phyloP scores from a whole-genome alignment of 2,797 vertebrate genomes.

The Hybognathus amarus region DNA sequence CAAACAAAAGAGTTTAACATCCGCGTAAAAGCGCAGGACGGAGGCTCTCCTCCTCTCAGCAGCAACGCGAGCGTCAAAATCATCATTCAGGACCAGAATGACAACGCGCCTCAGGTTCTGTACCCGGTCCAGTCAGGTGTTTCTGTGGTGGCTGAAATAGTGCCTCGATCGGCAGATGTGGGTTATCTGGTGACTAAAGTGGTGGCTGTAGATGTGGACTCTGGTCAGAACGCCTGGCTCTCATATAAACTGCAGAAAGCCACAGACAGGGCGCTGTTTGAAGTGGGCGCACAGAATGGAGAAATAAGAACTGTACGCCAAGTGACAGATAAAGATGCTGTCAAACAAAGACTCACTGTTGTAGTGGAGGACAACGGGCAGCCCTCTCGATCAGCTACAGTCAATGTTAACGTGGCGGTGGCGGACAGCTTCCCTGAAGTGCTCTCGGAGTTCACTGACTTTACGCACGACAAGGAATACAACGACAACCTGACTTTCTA shows the following conservation, averaged over 20 bases:
- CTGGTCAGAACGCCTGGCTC: slow-evolving; percentile 68
- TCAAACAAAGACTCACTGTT: too few species aligned
- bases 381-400: too few species aligned
- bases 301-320: slow-evolving; percentile 66
- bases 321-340: slow-evolving; percentile 27
- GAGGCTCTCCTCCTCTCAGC: slow-evolving; percentile 73
- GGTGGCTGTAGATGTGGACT: slow-evolving; percentile 74
- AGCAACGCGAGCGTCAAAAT: slow-evolving; percentile 70
- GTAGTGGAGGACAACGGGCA: too few species aligned
- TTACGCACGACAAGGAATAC: too few species aligned
- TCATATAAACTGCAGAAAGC: slow-evolving; percentile 74
- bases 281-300: slow-evolving; percentile 65
- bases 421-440: too few species aligned
- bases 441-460: too few species aligned
- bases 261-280: slow-evolving; percentile 63
- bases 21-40: slow-evolving; percentile 64
- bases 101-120: slow-evolving; percentile 61
- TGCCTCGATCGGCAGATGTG: too few species aligned
- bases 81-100: slow-evolving; percentile 63
- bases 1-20: slow-evolving; percentile 52
- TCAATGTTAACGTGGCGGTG: too few species aligned
- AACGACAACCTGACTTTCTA: too few species aligned
- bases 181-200: slow-evolving; percentile 63
- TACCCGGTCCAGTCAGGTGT: slow-evolving; percentile 60
- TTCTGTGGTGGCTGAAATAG: slow-evolving; percentile 57